phyloP scores from a whole-genome alignment of 2,888 invertebrate species.

The Apodemia hepburni region DNA sequence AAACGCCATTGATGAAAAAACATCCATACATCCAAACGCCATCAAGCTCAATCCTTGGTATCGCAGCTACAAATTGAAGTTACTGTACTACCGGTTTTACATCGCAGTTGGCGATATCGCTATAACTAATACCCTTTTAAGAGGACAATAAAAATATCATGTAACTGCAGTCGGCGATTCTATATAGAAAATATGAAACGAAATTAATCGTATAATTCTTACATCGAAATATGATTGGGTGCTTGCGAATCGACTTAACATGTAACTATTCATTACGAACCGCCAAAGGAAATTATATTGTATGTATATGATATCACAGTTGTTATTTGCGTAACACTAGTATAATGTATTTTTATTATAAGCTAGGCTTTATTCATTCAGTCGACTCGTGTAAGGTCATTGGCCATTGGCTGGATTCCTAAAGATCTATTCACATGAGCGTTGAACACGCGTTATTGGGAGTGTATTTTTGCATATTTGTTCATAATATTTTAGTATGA shows the following conservation, averaged over 20 bases:
- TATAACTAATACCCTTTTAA: conserved; percentile 11
- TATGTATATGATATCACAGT: conserved; percentile 29
- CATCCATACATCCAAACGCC: neutral
- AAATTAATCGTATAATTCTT: conserved; percentile 38
- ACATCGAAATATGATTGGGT: conserved; percentile 41
- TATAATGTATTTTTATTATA: conserved; percentile 38
- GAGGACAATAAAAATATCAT: conserved; percentile 16
- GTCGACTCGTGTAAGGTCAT: conserved; percentile 38
- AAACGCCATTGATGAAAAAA: neutral
- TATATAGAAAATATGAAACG: conserved; percentile 28
- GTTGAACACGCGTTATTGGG: neutral
- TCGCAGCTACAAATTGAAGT: neutral
- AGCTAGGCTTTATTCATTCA: conserved; percentile 37
- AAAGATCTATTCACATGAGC: conserved; percentile 27
- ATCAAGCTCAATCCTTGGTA: neutral
- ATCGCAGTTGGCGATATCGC: conserved; percentile 5
- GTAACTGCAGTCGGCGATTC: conserved; percentile 16
- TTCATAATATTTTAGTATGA: neutral
- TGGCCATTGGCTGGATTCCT: conserved; percentile 42
- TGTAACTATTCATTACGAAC: conserved; percentile 40
- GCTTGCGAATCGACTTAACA: conserved; percentile 42
- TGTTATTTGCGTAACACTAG: conserved; percentile 25
- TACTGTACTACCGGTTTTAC: conserved; percentile 5
- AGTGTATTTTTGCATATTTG: neutral
- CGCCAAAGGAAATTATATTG: conserved; percentile 26